These are phyloP conservation scores for Pelobates cultripes DNA, from an alignment of 2,797 vertebrate species.

Conservation along the genomic window DNA sequence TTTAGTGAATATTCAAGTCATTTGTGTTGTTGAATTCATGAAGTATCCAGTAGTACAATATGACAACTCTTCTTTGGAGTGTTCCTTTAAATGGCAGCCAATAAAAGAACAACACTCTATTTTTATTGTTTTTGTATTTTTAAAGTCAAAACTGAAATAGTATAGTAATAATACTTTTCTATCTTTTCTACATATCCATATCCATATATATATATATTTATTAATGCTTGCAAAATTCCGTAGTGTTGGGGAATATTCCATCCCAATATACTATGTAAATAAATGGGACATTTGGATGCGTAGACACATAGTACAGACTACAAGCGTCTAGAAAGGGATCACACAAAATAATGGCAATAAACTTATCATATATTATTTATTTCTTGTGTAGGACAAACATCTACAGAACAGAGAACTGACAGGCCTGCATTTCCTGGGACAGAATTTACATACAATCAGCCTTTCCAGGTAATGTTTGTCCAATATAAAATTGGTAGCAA, in stretches of 20 bases:
- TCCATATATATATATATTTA: too few relatives aligned
- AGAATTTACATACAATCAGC: conserved; percentile 52
- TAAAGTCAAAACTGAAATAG: too few relatives aligned
- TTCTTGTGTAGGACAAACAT: conserved; percentile 65
- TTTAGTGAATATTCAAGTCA: too few relatives aligned
- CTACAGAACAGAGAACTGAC: conserved; percentile 60
- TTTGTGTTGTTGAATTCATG: too few relatives aligned
- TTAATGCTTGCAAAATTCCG: not conserved
- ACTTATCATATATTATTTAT: not conserved
- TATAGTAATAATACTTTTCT: too few relatives aligned
- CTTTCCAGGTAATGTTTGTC: conserved; percentile 66
- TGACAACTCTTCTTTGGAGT: too few relatives aligned
- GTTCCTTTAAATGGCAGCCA: too few relatives aligned
- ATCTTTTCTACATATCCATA: too few relatives aligned
- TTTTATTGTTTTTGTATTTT: too few relatives aligned
- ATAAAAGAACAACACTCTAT: too few relatives aligned
- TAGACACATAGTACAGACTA: not conserved
- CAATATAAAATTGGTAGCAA: not conserved
- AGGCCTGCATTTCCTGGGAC: conserved; percentile 55
- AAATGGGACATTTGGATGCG: not conserved
- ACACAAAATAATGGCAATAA: not conserved
- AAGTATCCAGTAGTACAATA: too few relatives aligned
- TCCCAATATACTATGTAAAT: not conserved
- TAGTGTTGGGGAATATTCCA: not conserved
- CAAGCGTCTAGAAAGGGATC: not conserved